Base-by-base conservation (phyloP, 2,797 vertebrate species). In the Anguilla pacifica region DNA sequence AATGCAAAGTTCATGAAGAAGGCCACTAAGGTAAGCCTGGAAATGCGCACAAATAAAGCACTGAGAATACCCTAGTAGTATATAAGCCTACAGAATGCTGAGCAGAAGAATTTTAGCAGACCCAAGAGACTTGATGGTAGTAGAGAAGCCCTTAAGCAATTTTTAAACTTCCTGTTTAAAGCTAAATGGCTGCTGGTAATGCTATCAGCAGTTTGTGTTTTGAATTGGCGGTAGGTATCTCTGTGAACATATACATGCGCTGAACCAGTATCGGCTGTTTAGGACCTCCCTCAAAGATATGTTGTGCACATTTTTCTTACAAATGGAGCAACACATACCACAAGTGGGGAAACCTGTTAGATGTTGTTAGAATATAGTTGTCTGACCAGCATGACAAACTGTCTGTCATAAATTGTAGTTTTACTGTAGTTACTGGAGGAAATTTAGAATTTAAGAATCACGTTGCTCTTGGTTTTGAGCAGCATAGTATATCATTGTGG, bases 1-100 rank as follows among this genome's bases (percentile, higher is more conserved):
- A 99, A 98, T 90, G 97, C 98, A 88, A 99, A 99, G 95, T 99
- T 97, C 86, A 97, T 98, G 93, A 99, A 99, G 94, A 99, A 99
- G 85, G 97, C 96, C 87, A 98, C 97, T 25, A 99, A 99, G 96
- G 98, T 99, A 93, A 92, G 92, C 89, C 11, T 83, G 51, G 46
- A 28, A 79, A 46, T 46, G 74, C 2, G 70, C 70, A 31, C 31
- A 2, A 17, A 15, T 35, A 31, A 39, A 11, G 70, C 2, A 15
- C 9, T 35, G 1, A 35, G 11, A 13, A 35, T 13, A 17, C 57
- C 17, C 15, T 59, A 3, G 57, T 59, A 17, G 57, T 59, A 17
- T 17, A 59, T 19, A 17, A 19, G 13, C 17, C 57, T 19, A 17
- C 61, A n/a, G 59, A 22, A 61, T 61, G 13, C 59, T 22, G 59